These are phyloP conservation scores for Pterocles burchelli DNA, from an alignment of 2,113 vertebrate species.

Conservation along the genomic window DNA sequence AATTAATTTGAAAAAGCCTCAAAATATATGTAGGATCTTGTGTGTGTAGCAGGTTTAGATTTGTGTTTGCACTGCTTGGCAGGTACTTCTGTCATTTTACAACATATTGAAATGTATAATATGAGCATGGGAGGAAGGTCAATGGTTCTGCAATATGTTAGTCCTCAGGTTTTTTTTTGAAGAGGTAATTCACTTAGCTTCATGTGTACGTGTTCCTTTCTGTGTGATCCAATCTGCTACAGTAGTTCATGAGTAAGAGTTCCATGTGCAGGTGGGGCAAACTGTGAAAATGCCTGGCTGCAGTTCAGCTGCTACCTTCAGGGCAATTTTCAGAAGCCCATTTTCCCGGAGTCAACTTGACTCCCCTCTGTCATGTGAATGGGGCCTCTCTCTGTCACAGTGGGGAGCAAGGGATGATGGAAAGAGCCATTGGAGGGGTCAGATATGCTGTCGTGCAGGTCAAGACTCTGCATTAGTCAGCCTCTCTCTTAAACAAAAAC, in stretches of 20 bases:
- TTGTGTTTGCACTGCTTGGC: neutral
- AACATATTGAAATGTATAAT: neutral
- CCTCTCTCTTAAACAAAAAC: neutral
- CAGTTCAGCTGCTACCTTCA: neutral
- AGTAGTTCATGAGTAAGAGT: neutral
- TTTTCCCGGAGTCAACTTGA: neutral
- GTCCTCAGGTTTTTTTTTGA: neutral
- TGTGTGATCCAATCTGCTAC: neutral
- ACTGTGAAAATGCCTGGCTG: neutral
- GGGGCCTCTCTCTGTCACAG: neutral
- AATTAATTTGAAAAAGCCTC: neutral
- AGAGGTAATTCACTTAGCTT: neutral
- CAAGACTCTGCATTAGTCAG: neutral
- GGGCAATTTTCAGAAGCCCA: neutral
- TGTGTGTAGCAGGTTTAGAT: neutral
- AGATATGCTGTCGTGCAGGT: neutral
- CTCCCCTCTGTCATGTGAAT: neutral
- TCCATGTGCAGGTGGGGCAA: neutral
- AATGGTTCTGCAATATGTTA: neutral
- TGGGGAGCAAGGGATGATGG: neutral
- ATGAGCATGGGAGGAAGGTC: neutral
- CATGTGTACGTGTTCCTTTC: neutral
- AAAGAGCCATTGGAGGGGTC: neutral
- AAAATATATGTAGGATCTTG: neutral
- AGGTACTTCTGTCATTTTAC: neutral